Percentiles rank a stretch among this genome's conserved stretches.
Conservation (phyloP, 2,113 vertebrate genomes). For the Macquaria ambigua region DNA sequence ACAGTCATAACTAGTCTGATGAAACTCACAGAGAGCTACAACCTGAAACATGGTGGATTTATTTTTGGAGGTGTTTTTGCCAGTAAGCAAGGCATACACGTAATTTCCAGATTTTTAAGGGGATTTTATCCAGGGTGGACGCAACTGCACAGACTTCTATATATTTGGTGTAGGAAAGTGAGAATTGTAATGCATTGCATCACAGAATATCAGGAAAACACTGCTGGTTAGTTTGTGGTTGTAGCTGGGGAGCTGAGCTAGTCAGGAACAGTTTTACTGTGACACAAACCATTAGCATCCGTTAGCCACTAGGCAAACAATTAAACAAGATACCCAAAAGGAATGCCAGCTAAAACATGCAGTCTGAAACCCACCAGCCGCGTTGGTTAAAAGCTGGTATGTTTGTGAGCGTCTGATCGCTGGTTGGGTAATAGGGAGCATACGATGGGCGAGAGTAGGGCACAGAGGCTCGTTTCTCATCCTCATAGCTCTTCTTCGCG, state of each 20-base stretch:
- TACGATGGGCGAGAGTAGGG: slow-evolving; percentile 97
- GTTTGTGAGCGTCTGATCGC: slow-evolving; percentile 92
- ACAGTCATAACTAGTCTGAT: neutral
- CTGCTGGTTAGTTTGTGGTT: neutral
- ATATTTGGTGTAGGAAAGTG: neutral
- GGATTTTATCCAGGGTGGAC: too few relatives aligned
- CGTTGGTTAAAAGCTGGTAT: slow-evolving; percentile 96
- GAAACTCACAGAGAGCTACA: neutral
- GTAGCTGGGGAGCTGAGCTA: neutral
- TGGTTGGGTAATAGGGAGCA: slow-evolving; percentile 96
- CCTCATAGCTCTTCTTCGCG: slow-evolving; percentile 98
- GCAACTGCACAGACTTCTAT: neutral
- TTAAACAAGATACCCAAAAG: neutral
- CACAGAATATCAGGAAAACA: neutral
- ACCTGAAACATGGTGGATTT: neutral
- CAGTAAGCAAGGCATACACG: neutral
- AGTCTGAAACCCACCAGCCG: slow-evolving; percentile 89
- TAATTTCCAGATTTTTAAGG: neutral
- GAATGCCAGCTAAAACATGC: neutral
- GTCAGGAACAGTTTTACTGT: neutral
- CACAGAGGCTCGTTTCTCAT: slow-evolving; percentile 97
- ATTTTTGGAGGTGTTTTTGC: neutral
- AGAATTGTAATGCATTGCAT: neutral
- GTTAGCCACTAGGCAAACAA: neutral
- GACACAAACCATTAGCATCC: neutral